A percentile compares a stretch with the other conserved stretches of the same genome.
Conservation (phyloP, 2,113 vertebrate species). For the Atrichornis clamosus region DNA sequence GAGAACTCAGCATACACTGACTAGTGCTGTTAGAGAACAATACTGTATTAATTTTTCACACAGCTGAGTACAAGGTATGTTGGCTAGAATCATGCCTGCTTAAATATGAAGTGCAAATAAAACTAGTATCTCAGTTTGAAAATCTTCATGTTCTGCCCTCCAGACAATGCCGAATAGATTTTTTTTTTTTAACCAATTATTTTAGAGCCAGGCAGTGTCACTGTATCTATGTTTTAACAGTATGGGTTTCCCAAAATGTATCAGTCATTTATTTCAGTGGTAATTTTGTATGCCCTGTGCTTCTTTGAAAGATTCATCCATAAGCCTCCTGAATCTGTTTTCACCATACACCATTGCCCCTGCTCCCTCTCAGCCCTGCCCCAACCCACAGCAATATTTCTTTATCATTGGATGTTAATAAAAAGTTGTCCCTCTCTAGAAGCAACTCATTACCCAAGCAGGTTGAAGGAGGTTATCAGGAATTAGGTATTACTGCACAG, state of each 20-base stretch:
- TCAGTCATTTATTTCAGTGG: background rate
- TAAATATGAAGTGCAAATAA: background rate
- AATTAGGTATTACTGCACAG: background rate
- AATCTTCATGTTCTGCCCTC: background rate
- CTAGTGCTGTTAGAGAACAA: background rate
- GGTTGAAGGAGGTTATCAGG: conserved; percentile 10
- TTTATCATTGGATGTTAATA: conserved; percentile 11
- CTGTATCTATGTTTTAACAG: background rate
- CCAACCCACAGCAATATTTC: background rate
- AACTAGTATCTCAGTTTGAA: background rate
- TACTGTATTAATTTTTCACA: background rate
- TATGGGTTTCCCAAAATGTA: background rate
- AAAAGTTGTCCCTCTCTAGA: background rate
- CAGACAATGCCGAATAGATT: background rate
- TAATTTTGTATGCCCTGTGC: background rate
- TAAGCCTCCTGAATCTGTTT: background rate
- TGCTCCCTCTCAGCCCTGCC: background rate
- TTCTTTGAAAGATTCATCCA: background rate
- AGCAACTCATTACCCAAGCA: conserved; percentile 5
- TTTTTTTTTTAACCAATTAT: background rate
- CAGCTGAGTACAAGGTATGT: background rate
- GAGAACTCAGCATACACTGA: background rate
- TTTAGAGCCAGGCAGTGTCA: background rate
- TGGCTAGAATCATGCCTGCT: background rate
- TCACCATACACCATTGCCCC: background rate